Evolutionary conservation across 35 echinoderm and acorn worm genomes (phyloP).

Genomic region (Diadema setosum): DNA sequence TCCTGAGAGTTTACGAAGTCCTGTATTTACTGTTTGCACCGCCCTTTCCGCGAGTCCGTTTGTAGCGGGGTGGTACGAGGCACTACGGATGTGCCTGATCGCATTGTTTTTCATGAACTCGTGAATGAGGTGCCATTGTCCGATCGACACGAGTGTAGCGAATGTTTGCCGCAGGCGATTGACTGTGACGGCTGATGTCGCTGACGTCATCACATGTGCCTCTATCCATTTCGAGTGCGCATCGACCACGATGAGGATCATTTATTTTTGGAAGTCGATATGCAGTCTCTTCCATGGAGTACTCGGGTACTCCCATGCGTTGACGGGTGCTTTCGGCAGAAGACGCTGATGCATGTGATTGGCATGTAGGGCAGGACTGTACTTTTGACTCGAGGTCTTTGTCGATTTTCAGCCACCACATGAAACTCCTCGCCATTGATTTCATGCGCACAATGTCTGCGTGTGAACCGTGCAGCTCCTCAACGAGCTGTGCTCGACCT

Average conservation of each 20-base stretch:
- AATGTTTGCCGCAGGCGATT: slow-evolving; percentile 32
- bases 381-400: slow-evolving; percentile 15
- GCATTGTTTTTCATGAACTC: slow-evolving; percentile 14
- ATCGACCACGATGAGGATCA: slow-evolving; percentile 73
- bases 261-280: slow-evolving; percentile 43
- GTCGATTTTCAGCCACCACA: slow-evolving; percentile 49
- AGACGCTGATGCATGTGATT: slow-evolving; percentile 10
- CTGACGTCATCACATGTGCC: slow-evolving; percentile 26
- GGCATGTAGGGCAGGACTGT: slow-evolving; percentile 34
- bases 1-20: neutral
- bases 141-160: slow-evolving; percentile 33
- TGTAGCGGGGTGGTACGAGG: slow-evolving; percentile 49
- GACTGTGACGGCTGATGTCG: slow-evolving; percentile 48
- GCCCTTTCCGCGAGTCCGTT: slow-evolving; percentile 32
- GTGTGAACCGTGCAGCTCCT: slow-evolving; percentile 56
- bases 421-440: neutral
- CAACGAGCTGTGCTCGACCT: slow-evolving; percentile 3
- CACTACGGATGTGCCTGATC: slow-evolving; percentile 43
- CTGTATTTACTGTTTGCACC: slow-evolving; percentile 39
- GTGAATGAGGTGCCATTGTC: slow-evolving; percentile 64
- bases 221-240: slow-evolving; percentile 78
- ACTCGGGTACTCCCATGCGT: slow-evolving; percentile 57
- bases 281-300: slow-evolving; percentile 57
- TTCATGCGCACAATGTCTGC: slow-evolving; percentile 51
- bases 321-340: slow-evolving; percentile 21